These are phyloP conservation scores for Sprattus sprattus DNA, from an alignment of 2,113 vertebrate species.

Conservation along the genomic window DNA sequence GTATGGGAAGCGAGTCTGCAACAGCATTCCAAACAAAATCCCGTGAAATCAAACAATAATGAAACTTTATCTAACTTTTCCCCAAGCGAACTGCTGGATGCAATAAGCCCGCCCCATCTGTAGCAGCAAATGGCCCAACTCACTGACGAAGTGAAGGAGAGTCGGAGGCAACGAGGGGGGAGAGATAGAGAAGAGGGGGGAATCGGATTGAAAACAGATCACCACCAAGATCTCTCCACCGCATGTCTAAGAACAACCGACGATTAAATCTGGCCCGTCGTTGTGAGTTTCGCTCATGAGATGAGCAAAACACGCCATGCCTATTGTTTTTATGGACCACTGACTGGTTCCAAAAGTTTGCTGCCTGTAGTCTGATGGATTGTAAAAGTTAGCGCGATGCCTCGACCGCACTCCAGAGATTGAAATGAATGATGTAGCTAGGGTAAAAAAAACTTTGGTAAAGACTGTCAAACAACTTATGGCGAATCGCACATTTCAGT, in stretches of 20 bases:
- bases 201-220: conserved; percentile 73
- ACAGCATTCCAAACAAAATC: conserved; percentile 20
- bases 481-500: not conserved
- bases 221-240: conserved; percentile 65
- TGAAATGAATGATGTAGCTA: conserved; percentile 36
- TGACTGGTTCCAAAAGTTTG: conserved; percentile 43
- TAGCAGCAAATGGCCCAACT: conserved; percentile 71
- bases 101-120: conserved; percentile 73
- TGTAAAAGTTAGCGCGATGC: conserved; percentile 60
- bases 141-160: conserved; percentile 53
- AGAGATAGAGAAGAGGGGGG: conserved; percentile 37
- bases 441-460: not conserved
- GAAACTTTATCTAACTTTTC: conserved; percentile 61
- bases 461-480: conserved; percentile 13
- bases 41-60: conserved; percentile 51
- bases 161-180: conserved; percentile 45
- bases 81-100: conserved; percentile 49
- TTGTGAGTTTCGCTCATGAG: conserved; percentile 32
- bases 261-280: conserved; percentile 39
- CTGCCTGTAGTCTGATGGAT: conserved; percentile 61
- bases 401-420: conserved; percentile 41
- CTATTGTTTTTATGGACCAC: conserved; percentile 35
- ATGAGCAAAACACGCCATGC: conserved; percentile 30
- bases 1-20: not conserved
- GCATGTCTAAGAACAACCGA: conserved; percentile 55